A percentile compares a stretch with the other conserved stretches of the same genome.
Conservation (phyloP, 2,888 invertebrate genomes). For the Eupithecia exiguata region DNA sequence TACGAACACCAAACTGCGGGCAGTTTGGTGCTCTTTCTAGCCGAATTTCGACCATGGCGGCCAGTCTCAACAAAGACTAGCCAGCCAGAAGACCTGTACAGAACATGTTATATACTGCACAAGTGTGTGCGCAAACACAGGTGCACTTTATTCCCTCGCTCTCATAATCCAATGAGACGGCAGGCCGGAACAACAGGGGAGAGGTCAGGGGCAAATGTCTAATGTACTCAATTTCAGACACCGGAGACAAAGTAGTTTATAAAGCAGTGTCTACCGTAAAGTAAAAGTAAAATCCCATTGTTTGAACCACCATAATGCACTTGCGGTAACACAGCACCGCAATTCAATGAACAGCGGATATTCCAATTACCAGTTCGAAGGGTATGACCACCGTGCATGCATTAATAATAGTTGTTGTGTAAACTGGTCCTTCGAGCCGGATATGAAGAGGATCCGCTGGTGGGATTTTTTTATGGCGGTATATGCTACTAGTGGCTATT, state of each 20-base stretch:
- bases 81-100: too few species aligned
- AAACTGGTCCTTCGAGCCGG: constrained; percentile 26
- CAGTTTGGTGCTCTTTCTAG: too few species aligned
- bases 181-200: too few species aligned
- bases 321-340: constrained; percentile 40
- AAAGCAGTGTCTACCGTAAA: background rate
- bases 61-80: too few species aligned
- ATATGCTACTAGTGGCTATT: background rate
- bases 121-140: too few species aligned
- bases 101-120: too few species aligned
- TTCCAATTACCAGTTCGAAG: constrained; percentile 55
- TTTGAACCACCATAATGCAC: constrained; percentile 14
- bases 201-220: background rate
- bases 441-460: constrained; percentile 20
- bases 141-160: too few species aligned
- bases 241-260: background rate
- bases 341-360: constrained; percentile 54
- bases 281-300: constrained; percentile 29
- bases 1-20: too few species aligned
- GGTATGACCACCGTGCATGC: constrained; percentile 38
- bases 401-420: constrained; percentile 25
- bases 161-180: too few species aligned
- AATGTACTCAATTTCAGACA: background rate
- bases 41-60: too few species aligned
- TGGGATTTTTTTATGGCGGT: constrained; percentile 16